Evolutionary conservation across 2,888 invertebrate genomes (phyloP).

Genomic region (Brachypterus glaber): DNA sequence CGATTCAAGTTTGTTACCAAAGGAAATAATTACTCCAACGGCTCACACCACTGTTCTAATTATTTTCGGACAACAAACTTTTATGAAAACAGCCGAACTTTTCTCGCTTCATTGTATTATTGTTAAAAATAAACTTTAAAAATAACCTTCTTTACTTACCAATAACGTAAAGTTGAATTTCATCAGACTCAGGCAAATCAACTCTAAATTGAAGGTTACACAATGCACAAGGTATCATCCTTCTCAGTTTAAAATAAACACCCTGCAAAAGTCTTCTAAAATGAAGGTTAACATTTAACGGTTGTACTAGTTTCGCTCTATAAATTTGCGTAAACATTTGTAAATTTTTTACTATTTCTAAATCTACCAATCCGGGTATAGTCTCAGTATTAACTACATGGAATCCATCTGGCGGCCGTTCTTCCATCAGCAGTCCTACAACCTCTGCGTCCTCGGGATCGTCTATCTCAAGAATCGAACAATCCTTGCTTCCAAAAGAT

Average conservation of each 20-base stretch:
- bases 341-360: conserved; percentile 57
- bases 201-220: conserved; percentile 72
- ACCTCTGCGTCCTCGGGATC: conserved; percentile 75
- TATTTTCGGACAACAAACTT: no score
- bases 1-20: no score
- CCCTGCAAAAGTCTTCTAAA: conserved; percentile 57
- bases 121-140: no score
- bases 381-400: conserved; percentile 70
- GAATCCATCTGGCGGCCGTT: conserved; percentile 64
- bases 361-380: conserved; percentile 60
- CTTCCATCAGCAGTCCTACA: conserved; percentile 63
- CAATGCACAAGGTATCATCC: conserved; percentile 79
- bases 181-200: conserved; percentile 78
- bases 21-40: no score
- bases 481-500: conserved; percentile 65
- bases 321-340: conserved; percentile 84
- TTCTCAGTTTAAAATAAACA: conserved; percentile 80
- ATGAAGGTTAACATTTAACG: conserved; percentile 41
- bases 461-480: conserved; percentile 72
- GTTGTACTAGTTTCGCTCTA: conserved; percentile 50
- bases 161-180: conserved; percentile 49
- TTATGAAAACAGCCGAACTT: no score
- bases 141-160: conserved; percentile 45
- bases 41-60: no score
- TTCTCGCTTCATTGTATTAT: no score